Conservation (phyloP, 2,888 invertebrate species). For the Hydropsyche betteni region DNA sequence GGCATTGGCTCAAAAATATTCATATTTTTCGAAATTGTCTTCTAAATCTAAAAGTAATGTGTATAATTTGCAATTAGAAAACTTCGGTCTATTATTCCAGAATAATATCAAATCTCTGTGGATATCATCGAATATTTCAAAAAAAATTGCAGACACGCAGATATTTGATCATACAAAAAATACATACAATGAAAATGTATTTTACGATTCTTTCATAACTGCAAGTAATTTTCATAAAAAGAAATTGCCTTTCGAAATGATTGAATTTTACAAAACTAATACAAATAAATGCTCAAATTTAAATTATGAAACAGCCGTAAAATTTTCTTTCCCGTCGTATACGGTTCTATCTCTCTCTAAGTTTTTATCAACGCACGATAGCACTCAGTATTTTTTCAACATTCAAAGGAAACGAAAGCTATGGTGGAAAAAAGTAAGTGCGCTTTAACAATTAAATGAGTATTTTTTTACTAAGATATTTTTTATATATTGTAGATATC, state of each 20-base stretch:
- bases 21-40: conserved; percentile 46
- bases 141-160: conserved; percentile 64
- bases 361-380: conserved; percentile 61
- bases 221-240: conserved; percentile 56
- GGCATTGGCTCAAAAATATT: conserved; percentile 50
- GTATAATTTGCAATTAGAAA: conserved; percentile 56
- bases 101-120: conserved; percentile 68
- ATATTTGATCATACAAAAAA: conserved; percentile 41
- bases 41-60: conserved; percentile 35
- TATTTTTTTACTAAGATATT: conserved; percentile 28
- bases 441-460: conserved; percentile 53
- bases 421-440: conserved; percentile 82
- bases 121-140: conserved; percentile 62
- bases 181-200: conserved; percentile 51
- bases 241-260: conserved; percentile 62
- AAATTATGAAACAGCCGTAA: neutral
- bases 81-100: conserved; percentile 63
- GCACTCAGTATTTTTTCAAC: conserved; percentile 74
- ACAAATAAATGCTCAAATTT: conserved; percentile 52
- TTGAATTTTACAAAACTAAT: conserved; percentile 55
- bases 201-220: conserved; percentile 37
- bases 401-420: conserved; percentile 81
- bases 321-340: neutral
- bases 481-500: conserved; percentile 65
- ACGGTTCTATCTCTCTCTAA: conserved; percentile 59